Evolutionary conservation across 2,113 vertebrate genomes (phyloP).

Genomic region (Cochlearius cochlearius): DNA sequence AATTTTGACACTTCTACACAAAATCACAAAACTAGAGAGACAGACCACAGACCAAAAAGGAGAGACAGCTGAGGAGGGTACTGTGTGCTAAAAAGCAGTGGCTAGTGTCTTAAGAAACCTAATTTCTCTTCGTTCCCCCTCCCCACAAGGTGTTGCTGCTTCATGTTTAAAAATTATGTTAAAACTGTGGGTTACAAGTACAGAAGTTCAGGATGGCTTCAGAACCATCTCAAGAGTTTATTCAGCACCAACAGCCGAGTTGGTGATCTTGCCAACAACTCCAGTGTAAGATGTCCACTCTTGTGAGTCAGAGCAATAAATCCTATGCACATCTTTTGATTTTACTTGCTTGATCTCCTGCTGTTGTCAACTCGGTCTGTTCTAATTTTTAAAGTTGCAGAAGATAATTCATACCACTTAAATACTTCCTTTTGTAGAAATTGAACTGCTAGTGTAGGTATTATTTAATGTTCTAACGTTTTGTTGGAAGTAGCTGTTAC

Average conservation of each 20-base stretch:
- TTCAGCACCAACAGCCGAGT: neutral
- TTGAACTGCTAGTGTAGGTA: neutral
- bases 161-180: neutral
- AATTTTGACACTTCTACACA: neutral
- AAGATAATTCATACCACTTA: neutral
- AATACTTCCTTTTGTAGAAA: neutral
- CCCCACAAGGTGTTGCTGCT: neutral
- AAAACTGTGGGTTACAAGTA: neutral
- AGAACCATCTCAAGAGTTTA: neutral
- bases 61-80: neutral
- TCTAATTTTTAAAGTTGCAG: neutral
- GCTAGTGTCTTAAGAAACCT: neutral
- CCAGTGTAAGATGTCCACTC: neutral
- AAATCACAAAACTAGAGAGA: neutral
- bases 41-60: neutral
- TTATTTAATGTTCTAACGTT: neutral
- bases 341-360: neutral
- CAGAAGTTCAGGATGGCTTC: neutral
- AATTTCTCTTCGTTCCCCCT: neutral
- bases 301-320: neutral
- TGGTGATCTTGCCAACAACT: neutral
- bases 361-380: neutral
- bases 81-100: neutral
- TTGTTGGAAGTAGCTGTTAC: neutral
- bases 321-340: neutral